Conservation (phyloP, 2,797 vertebrate species). For the Potorous gilbertii region DNA sequence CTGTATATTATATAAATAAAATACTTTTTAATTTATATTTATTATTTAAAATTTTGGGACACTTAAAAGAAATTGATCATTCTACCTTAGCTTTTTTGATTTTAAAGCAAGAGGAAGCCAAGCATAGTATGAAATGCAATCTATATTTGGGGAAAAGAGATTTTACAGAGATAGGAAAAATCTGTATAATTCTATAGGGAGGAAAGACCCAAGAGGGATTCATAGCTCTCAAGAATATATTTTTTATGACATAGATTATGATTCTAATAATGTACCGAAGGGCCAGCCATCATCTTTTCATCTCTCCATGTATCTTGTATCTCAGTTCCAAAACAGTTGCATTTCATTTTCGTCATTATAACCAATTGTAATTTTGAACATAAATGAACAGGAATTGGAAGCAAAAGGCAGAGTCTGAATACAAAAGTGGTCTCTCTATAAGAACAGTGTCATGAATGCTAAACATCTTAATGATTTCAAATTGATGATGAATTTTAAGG, state of each 20-base stretch:
- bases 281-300: not conserved
- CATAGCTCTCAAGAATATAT: not conserved
- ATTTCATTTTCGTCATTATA: not conserved
- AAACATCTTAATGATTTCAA: not conserved
- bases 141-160: not conserved
- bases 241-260: not conserved
- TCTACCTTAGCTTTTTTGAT: not conserved
- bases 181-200: not conserved
- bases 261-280: not conserved
- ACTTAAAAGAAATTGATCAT: not conserved
- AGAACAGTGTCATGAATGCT: not conserved
- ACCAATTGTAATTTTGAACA: not conserved
- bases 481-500: not conserved
- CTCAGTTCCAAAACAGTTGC: not conserved
- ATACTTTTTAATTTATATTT: not conserved
- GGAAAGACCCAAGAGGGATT: not conserved
- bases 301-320: not conserved
- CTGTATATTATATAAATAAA: not conserved
- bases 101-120: not conserved
- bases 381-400: not conserved
- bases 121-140: not conserved
- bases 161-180: not conserved
- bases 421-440: not conserved
- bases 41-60: not conserved
- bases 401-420: not conserved